Percentiles rank a stretch among this genome's conserved stretches.
phyloP scores from a whole-genome alignment of 2,888 invertebrate genomes.

The Lobophora halterata region DNA sequence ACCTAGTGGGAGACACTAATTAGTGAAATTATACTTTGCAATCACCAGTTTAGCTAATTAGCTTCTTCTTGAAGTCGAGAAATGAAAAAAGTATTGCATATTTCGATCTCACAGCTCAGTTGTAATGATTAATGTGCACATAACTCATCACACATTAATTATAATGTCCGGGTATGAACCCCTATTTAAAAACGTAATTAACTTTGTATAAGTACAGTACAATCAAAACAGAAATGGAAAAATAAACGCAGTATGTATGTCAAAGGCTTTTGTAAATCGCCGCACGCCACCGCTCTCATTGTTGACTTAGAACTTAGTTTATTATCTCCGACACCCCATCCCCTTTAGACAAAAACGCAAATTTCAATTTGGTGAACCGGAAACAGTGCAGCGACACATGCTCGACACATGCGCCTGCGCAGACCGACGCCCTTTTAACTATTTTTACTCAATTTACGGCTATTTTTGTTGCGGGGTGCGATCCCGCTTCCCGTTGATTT shows the following conservation, averaged over 20 bases:
- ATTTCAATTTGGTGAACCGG: conserved; percentile 64
- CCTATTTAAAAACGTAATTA: conserved; percentile 13
- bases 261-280: conserved; percentile 16
- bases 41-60: too few relatives aligned
- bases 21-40: conserved; percentile 2
- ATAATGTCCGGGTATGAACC: conserved; percentile 9
- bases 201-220: conserved; percentile 11
- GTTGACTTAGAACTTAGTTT: conserved; percentile 45
- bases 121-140: conserved; percentile 14
- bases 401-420: conserved; percentile 67
- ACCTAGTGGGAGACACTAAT: conserved; percentile 13
- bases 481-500: conserved; percentile 58
- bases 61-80: too few relatives aligned
- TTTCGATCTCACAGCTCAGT: conserved; percentile 5
- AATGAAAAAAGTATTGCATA: not conserved
- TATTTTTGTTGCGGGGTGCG: conserved; percentile 58
- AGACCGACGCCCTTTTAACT: conserved; percentile 63
- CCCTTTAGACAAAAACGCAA: conserved; percentile 59
- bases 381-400: conserved; percentile 68
- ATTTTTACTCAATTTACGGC: conserved; percentile 41
- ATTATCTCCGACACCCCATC: conserved; percentile 46
- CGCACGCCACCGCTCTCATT: conserved; percentile 20
- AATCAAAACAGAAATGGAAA: conserved; percentile 5
- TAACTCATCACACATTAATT: conserved; percentile 16
- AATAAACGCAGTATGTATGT: conserved; percentile 7